A percentile compares a stretch with the other conserved stretches of the same genome.
Evolutionary conservation across 2,797 vertebrate genomes (phyloP).

Genomic region (Propithecus perrieri): DNA sequence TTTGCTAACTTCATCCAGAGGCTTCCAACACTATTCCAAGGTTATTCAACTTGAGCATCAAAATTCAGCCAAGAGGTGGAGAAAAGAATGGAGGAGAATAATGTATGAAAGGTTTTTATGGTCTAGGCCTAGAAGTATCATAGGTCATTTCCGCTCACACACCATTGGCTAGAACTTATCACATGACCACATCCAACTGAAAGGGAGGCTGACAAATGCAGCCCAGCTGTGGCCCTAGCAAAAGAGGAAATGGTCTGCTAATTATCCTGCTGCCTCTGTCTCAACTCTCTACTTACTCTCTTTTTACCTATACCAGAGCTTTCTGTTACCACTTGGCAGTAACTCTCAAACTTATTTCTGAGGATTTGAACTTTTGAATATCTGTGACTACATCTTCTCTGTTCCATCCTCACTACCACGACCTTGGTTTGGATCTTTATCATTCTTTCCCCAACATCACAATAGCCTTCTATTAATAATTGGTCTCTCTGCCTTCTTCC

Average conservation of each 20-base stretch:
- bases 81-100: neutral
- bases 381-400: neutral
- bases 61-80: neutral
- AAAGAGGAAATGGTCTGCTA: neutral
- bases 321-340: neutral
- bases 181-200: neutral
- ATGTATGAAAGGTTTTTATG: neutral
- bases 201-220: neutral
- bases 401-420: neutral
- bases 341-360: neutral
- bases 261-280: neutral
- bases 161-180: neutral
- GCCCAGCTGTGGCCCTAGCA: too few species aligned
- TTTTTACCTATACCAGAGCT: neutral
- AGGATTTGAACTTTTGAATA: neutral
- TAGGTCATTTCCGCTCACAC: neutral
- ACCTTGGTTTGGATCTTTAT: neutral
- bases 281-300: neutral
- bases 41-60: neutral
- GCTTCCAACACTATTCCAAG: neutral
- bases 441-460: neutral
- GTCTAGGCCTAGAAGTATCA: neutral
- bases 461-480: neutral
- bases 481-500: neutral
- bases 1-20: neutral